Percentiles rank a stretch among this genome's conserved stretches.
These are phyloP conservation scores for Lophius piscatorius DNA, from an alignment of 2,113 vertebrate species.

Conservation along the genomic window DNA sequence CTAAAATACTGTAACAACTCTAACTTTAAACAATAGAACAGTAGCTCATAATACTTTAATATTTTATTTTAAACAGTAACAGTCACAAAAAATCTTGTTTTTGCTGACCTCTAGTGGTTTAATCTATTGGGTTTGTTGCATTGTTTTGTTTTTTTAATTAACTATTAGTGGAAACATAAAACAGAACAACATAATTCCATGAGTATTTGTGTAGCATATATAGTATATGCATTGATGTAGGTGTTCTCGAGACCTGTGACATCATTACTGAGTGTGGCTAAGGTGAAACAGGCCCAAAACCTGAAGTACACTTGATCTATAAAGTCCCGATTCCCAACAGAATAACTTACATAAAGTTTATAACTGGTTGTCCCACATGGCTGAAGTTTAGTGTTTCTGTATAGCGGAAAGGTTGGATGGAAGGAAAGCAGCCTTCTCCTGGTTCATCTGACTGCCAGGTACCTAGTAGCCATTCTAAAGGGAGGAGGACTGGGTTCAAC, in stretches of 20 bases:
- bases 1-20: no score
- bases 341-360: constrained; percentile 85
- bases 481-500: constrained; percentile 83
- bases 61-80: no score
- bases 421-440: constrained; percentile 85
- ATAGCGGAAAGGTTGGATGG: constrained; percentile 89
- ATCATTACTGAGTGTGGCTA: background rate
- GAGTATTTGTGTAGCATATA: no score
- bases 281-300: background rate
- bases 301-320: background rate
- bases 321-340: background rate
- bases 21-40: no score
- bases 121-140: no score
- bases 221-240: no score
- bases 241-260: background rate
- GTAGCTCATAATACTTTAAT: no score
- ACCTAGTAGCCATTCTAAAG: constrained; percentile 94
- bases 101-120: no score
- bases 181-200: no score
- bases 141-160: no score
- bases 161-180: no score
- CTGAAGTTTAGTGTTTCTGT: constrained; percentile 88
- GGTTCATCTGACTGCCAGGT: constrained; percentile 91
- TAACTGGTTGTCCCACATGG: constrained; percentile 83
- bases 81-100: no score